phyloP scores from a whole-genome alignment of 2,113 vertebrate species.

The Steatornis caripensis region DNA sequence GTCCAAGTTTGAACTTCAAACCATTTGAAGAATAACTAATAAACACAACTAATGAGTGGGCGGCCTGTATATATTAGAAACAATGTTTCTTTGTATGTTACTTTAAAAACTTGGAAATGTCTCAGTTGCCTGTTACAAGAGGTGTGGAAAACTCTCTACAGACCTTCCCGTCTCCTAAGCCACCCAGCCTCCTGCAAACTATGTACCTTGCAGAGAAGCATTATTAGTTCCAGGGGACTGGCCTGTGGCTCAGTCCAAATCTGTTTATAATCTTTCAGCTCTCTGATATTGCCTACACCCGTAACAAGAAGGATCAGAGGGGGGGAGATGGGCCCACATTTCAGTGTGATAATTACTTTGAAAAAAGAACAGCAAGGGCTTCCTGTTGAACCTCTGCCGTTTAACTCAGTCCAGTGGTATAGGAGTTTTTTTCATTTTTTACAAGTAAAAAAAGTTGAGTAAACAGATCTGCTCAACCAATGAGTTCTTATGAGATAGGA shows the following conservation, averaged over 20 bases:
- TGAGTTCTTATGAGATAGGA: not conserved
- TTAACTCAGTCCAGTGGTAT: not conserved
- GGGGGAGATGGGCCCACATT: not conserved
- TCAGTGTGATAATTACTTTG: not conserved
- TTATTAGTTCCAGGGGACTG: constrained; percentile 61
- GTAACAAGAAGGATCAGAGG: not conserved
- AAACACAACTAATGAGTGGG: not conserved
- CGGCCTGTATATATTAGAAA: not conserved
- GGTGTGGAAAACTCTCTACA: constrained; percentile 1
- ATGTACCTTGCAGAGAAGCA: constrained; percentile 11
- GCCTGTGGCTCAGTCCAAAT: constrained; percentile 27
- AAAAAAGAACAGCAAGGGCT: not conserved
- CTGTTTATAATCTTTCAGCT: constrained; percentile 62
- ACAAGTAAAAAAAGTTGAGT: not conserved
- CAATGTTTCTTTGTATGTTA: not conserved
- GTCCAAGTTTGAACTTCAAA: not conserved
- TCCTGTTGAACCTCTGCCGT: not conserved
- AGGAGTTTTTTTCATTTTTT: not conserved
- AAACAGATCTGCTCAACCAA: not conserved
- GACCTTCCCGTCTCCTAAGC: not conserved
- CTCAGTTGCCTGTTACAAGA: not conserved
- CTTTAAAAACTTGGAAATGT: not conserved
- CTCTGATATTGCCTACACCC: not conserved
- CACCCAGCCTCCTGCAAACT: not conserved
- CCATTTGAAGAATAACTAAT: not conserved